Conservation (phyloP, 2,888 invertebrate genomes). For the Callyntrura guangdongensis region DNA sequence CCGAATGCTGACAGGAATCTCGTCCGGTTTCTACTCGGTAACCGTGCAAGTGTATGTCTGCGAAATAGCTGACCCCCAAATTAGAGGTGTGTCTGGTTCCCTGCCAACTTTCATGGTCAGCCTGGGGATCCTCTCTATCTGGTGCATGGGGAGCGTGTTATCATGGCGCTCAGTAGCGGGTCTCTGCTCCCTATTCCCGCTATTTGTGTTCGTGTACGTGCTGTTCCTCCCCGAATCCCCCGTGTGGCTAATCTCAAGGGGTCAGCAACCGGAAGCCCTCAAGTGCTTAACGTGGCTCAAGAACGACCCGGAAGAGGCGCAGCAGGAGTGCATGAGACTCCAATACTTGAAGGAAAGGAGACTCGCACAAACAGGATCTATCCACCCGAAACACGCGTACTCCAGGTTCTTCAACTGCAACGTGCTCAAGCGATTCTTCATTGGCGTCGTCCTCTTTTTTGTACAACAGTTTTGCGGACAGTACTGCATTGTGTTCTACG, state of each 20-base stretch:
- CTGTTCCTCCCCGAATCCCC: constrained; percentile 84
- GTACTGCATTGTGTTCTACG: constrained; percentile 84
- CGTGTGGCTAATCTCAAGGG: constrained; percentile 82
- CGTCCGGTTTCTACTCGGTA: constrained; percentile 83
- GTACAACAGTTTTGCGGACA: constrained; percentile 84
- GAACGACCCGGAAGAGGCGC: constrained; percentile 82
- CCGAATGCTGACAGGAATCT: constrained; percentile 82
- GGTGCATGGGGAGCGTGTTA: constrained; percentile 81
- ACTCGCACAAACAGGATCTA: constrained; percentile 38
- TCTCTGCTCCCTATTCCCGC: constrained; percentile 80
- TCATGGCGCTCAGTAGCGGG: constrained; percentile 83
- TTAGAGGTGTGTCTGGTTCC: constrained; percentile 83
- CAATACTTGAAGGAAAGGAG: constrained; percentile 83
- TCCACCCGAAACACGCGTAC: constrained; percentile 62
- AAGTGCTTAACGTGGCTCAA: constrained; percentile 82
- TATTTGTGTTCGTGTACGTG: constrained; percentile 83
- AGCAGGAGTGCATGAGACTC: constrained; percentile 83
- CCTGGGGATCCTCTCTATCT: constrained; percentile 82
- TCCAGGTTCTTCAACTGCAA: constrained; percentile 74
- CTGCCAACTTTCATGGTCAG: constrained; percentile 84
- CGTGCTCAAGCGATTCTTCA: constrained; percentile 80
- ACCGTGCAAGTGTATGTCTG: constrained; percentile 84
- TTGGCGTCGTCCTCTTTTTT: constrained; percentile 81
- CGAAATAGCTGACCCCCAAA: constrained; percentile 83
- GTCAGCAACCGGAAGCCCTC: constrained; percentile 71